Evolutionary conservation across 2,888 invertebrate species (phyloP).

Genomic region (Athrips mouffetella): DNA sequence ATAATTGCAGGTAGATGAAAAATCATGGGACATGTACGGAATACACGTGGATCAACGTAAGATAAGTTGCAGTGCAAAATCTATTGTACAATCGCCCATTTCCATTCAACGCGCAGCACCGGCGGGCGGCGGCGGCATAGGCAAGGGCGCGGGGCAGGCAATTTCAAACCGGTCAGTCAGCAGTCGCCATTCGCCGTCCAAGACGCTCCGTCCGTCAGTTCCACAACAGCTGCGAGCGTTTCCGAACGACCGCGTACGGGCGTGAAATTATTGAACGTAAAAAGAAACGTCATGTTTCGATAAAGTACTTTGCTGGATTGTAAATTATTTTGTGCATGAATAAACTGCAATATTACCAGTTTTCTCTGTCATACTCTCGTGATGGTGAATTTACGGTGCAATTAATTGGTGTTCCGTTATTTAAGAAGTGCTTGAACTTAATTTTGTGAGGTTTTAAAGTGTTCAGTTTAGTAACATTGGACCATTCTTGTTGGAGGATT

Average conservation of each 20-base stretch:
- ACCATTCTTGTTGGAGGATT: constrained; percentile 6
- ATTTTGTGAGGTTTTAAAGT: constrained; percentile 20
- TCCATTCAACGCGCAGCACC: constrained; percentile 39
- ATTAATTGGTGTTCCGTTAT: constrained; percentile 15
- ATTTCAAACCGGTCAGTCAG: constrained; percentile 33
- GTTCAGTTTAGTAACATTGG: constrained; percentile 18
- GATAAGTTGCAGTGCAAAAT: background rate
- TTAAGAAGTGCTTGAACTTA: constrained; percentile 10
- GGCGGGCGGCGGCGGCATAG: constrained; percentile 22
- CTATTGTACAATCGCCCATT: constrained; percentile 22
- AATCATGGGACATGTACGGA: too few species aligned
- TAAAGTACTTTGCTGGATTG: constrained; percentile 29
- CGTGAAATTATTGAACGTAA: constrained; percentile 43
- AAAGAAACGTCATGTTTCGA: constrained; percentile 48
- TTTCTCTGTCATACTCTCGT: constrained; percentile 1
- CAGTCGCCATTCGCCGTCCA: too few species aligned
- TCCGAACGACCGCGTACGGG: constrained; percentile 44
- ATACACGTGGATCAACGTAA: background rate
- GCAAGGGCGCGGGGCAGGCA: constrained; percentile 22
- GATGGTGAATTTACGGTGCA: constrained; percentile 16
- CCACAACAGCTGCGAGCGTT: constrained; percentile 56
- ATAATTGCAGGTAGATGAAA: too few species aligned
- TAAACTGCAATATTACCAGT: background rate
- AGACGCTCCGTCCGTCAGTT: constrained; percentile 41
- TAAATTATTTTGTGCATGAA: background rate